These are phyloP conservation scores for Ciona savignyi DNA, from an alignment of 23 tunicate species.

Conservation along the genomic window DNA sequence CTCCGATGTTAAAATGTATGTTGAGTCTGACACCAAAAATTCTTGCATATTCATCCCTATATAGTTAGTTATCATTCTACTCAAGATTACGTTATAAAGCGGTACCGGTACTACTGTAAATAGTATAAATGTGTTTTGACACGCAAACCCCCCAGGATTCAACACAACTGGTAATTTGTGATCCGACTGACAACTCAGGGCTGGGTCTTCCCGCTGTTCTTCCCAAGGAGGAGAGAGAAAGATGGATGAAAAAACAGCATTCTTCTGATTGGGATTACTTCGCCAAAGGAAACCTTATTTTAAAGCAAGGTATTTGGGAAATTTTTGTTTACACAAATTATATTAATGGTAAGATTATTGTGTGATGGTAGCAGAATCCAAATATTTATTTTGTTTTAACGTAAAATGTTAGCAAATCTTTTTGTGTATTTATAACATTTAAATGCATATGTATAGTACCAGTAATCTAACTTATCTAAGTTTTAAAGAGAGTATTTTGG, in stretches of 20 bases:
- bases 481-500: too few species aligned
- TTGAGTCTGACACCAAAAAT: too few species aligned
- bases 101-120: too few species aligned
- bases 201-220: slow-evolving; percentile 48
- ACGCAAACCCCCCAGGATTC: not conserved
- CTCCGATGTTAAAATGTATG: too few species aligned
- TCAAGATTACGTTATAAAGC: too few species aligned
- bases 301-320: slow-evolving; percentile 56
- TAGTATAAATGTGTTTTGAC: too few species aligned
- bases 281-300: slow-evolving; percentile 79
- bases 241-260: slow-evolving; percentile 83
- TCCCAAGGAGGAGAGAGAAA: slow-evolving; percentile 42
- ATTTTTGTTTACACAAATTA: not conserved
- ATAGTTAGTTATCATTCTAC: too few species aligned
- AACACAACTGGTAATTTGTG: slow-evolving; percentile 21
- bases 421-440: too few species aligned
- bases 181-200: slow-evolving; percentile 68
- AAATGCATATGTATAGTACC: too few species aligned
- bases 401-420: too few species aligned
- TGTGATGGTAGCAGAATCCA: not conserved
- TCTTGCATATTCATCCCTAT: too few species aligned
- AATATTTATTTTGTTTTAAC: not conserved
- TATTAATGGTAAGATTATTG: not conserved
- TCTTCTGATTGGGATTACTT: slow-evolving; percentile 71
- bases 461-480: too few species aligned